Conservation (phyloP, 2,888 invertebrate species). For the Morpho helenor region DNA sequence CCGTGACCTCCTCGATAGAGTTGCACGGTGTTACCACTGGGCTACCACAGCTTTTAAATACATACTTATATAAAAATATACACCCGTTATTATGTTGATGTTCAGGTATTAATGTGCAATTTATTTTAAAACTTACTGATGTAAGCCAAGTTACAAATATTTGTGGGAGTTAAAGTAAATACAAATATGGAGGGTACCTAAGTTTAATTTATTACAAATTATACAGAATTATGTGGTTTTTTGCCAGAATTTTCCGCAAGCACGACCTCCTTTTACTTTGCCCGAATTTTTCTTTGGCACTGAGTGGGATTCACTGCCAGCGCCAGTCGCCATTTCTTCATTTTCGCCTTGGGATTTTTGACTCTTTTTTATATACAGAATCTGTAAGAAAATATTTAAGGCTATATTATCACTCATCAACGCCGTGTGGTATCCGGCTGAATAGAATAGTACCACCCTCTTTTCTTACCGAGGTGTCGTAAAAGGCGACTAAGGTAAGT, state of each 20-base stretch:
- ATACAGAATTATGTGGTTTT: slow-evolving; percentile 63
- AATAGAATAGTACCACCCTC: no score
- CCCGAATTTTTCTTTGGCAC: slow-evolving; percentile 87
- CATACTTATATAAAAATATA: no score
- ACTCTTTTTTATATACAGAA: slow-evolving; percentile 92
- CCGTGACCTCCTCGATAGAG: no score
- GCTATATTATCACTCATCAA: no score
- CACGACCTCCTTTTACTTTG: slow-evolving; percentile 83
- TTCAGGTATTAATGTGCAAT: no score
- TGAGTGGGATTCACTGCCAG: slow-evolving; percentile 69
- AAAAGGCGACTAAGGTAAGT: no score
- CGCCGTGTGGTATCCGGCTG: no score
- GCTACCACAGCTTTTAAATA: no score
- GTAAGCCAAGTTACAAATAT: not conserved
- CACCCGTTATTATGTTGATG: no score
- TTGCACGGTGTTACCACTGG: no score
- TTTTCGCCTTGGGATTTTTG: slow-evolving; percentile 90
- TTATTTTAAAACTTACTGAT: no score
- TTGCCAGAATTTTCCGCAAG: slow-evolving; percentile 85
- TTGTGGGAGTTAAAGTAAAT: not conserved
- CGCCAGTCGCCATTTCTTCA: slow-evolving; percentile 91
- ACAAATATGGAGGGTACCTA: slow-evolving; percentile 18
- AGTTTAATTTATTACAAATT: slow-evolving; percentile 27
- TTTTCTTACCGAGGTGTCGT: no score
- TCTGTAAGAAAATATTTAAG: slow-evolving; percentile 69